Percentiles rank a stretch among this genome's conserved stretches.
These are phyloP conservation scores for Myanophis thanlyinensis DNA, from an alignment of 2,113 vertebrate genomes.

Conservation along the genomic window DNA sequence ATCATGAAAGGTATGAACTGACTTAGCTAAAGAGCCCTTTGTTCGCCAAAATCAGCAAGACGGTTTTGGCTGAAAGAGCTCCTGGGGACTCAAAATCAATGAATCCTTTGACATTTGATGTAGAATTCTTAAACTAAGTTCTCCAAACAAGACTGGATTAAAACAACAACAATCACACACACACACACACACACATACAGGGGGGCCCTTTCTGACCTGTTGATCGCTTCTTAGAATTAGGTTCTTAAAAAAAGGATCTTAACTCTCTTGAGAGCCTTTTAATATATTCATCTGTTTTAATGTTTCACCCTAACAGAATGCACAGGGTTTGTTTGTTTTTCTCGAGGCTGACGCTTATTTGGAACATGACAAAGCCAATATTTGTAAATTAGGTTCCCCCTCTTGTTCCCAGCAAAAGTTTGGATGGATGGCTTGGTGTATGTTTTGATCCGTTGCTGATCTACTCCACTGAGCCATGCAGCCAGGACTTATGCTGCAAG, in stretches of 20 bases:
- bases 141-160: not conserved
- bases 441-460: not conserved
- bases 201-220: not conserved
- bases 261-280: not conserved
- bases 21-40: not conserved
- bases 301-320: not conserved
- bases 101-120: not conserved
- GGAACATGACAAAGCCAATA: not conserved
- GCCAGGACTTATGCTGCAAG: not conserved
- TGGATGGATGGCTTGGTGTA: not conserved
- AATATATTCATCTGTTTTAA: not conserved
- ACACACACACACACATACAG: too few species aligned
- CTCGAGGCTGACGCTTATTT: not conserved
- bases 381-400: not conserved
- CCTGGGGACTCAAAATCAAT: not conserved
- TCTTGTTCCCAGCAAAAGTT: not conserved
- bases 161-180: not conserved
- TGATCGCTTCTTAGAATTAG: not conserved
- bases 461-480: not conserved
- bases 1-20: slow-evolving; percentile 36
- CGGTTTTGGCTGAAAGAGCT: not conserved
- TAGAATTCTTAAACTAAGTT: not conserved
- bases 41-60: slow-evolving; percentile 20
- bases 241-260: not conserved
- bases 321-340: not conserved